Conservation (phyloP, 2,888 invertebrate species). For the Cybosia mesomella region DNA sequence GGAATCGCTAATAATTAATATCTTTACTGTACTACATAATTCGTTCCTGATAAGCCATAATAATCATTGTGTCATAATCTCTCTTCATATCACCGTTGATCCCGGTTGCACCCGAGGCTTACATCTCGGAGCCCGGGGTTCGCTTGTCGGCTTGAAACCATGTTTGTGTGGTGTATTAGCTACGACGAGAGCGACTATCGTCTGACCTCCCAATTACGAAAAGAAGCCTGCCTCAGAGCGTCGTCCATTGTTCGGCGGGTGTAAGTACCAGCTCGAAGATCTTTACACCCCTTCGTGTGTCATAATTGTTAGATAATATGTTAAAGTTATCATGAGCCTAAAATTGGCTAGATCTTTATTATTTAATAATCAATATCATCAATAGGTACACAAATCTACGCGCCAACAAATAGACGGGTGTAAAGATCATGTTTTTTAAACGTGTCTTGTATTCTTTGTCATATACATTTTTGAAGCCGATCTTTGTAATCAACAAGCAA, state of each 20-base stretch:
- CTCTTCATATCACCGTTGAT: too few relatives aligned
- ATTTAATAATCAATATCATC: neutral
- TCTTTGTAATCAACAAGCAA: neutral
- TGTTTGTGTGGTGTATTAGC: neutral
- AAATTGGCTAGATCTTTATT: slow-evolving; percentile 19
- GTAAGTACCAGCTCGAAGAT: neutral
- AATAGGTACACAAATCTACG: neutral
- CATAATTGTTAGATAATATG: slow-evolving; percentile 18
- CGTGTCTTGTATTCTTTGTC: slow-evolving; percentile 15
- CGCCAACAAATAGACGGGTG: slow-evolving; percentile 22
- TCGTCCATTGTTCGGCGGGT: neutral
- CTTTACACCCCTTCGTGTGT: neutral
- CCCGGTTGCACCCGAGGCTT: too few relatives aligned
- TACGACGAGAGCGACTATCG: too few relatives aligned
- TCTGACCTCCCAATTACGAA: neutral
- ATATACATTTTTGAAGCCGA: neutral
- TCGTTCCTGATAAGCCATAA: neutral
- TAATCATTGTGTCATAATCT: too few relatives aligned
- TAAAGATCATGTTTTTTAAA: slow-evolving; percentile 33
- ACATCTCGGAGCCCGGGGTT: too few relatives aligned
- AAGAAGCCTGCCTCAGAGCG: neutral
- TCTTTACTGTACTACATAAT: slow-evolving; percentile 32
- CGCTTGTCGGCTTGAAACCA: too few relatives aligned
- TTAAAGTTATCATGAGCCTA: too few relatives aligned
- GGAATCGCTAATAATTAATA: slow-evolving; percentile 28